phyloP scores from a whole-genome alignment of 2,113 vertebrate species.

The Xiphorhynchus elegans region DNA sequence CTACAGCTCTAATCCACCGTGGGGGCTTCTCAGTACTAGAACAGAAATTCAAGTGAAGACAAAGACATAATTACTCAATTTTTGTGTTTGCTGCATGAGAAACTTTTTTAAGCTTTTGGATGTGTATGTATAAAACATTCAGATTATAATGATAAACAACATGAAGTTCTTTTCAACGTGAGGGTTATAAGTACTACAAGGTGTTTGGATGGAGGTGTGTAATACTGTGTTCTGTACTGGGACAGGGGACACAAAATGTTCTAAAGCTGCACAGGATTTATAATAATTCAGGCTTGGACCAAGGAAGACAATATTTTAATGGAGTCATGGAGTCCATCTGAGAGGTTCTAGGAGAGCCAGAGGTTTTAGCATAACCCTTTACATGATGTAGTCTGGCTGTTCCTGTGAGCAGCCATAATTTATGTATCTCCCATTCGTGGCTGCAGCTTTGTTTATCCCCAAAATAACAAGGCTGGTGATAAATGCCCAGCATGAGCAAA shows the following conservation, averaged over 20 bases:
- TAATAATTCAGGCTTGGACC: neutral
- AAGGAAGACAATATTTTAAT: neutral
- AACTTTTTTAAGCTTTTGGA: neutral
- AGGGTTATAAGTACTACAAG: neutral
- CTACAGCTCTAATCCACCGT: neutral
- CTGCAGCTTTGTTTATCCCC: conserved; percentile 26
- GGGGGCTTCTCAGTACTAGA: neutral
- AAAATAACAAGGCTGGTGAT: neutral
- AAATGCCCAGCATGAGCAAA: conserved; percentile 8
- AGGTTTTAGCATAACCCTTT: neutral
- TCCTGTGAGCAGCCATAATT: neutral
- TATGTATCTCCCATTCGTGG: conserved; percentile 7
- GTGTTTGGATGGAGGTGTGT: neutral
- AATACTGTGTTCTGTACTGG: neutral
- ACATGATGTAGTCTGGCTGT: neutral
- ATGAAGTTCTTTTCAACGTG: neutral
- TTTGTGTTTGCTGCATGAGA: neutral
- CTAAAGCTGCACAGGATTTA: neutral
- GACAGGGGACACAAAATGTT: neutral
- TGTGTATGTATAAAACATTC: neutral
- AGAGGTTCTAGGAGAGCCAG: neutral
- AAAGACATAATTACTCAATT: too few relatives aligned
- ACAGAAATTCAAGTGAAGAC: neutral
- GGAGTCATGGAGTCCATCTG: neutral
- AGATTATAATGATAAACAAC: neutral